A percentile compares a stretch with the other conserved stretches of the same genome.
These are phyloP conservation scores for Hippoglossus stenolepis DNA, from an alignment of 2,113 vertebrate genomes.

Conservation along the genomic window DNA sequence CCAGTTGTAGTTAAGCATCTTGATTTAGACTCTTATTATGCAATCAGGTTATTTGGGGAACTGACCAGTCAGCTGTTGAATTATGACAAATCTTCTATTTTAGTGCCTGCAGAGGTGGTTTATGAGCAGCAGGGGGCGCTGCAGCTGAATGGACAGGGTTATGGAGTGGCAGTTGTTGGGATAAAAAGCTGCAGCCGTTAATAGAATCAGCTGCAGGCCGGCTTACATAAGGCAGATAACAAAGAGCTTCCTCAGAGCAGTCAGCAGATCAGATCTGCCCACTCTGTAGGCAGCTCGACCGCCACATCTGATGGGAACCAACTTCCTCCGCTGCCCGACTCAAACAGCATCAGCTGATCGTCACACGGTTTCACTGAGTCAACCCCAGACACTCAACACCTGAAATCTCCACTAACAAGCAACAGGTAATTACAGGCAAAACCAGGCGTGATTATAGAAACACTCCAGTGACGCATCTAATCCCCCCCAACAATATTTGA, in stretches of 20 bases:
- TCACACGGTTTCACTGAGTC: not conserved
- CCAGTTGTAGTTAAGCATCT: not conserved
- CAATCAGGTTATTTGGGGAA: not conserved
- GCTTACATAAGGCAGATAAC: constrained; percentile 42
- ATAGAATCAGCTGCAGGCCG: constrained; percentile 45
- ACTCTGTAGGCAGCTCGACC: constrained; percentile 4
- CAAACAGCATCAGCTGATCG: constrained; percentile 42
- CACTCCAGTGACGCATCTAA: not conserved
- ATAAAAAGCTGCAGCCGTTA: constrained; percentile 7
- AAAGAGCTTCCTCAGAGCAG: constrained; percentile 51
- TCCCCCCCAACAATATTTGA: not conserved
- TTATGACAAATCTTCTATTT: constrained; percentile 19
- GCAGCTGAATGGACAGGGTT: constrained; percentile 2
- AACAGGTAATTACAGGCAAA: not conserved
- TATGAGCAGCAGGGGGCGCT: constrained; percentile 10
- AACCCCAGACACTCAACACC: not conserved
- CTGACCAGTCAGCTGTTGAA: constrained; percentile 20
- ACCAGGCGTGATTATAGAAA: not conserved
- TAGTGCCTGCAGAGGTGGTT: accelerated
- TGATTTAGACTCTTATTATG: not conserved
- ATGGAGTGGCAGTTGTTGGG: not conserved
- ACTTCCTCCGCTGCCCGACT: not conserved
- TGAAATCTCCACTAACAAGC: not conserved
- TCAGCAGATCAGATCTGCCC: constrained; percentile 41
- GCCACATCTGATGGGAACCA: not conserved